phyloP scores from a whole-genome alignment of 2,113 vertebrate species.

The Archocentrus centrarchus region DNA sequence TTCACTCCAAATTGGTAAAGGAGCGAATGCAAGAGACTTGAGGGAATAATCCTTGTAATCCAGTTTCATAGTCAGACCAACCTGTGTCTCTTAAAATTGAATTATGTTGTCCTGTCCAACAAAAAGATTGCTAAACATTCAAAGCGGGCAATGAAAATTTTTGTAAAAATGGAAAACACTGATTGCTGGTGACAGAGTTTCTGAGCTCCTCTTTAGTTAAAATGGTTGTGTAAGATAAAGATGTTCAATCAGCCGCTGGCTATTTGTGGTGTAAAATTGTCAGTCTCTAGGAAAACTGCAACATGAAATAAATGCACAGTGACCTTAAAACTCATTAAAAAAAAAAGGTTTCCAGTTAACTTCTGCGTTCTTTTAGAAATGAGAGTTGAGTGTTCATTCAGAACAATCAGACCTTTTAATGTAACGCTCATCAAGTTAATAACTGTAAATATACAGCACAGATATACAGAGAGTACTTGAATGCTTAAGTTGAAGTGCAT shows the following conservation, averaged over 20 bases:
- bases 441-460: slow-evolving; percentile 15
- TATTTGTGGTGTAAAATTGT: not conserved
- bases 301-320: not conserved
- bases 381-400: not conserved
- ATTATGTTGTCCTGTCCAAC: slow-evolving; percentile 22
- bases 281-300: not conserved
- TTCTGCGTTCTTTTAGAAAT: not conserved
- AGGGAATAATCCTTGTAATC: slow-evolving; percentile 24
- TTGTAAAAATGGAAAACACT: not conserved
- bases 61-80: slow-evolving; percentile 25
- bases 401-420: slow-evolving; percentile 19
- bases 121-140: slow-evolving; percentile 24
- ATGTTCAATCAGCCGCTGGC: not conserved
- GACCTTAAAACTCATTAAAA: not conserved
- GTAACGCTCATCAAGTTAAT: not conserved
- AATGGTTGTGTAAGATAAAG: not conserved
- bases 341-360: not conserved
- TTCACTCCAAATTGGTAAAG: not conserved
- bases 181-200: not conserved
- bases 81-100: slow-evolving; percentile 42
- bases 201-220: not conserved
- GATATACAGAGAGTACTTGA: not conserved
- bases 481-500: slow-evolving; percentile 26
- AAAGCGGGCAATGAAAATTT: slow-evolving; percentile 39
- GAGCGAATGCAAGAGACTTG: not conserved